Percentiles rank a stretch among this genome's conserved stretches.
Evolutionary conservation across 2,888 invertebrate genomes (phyloP).

Genomic region (Polymixis flavicincta): DNA sequence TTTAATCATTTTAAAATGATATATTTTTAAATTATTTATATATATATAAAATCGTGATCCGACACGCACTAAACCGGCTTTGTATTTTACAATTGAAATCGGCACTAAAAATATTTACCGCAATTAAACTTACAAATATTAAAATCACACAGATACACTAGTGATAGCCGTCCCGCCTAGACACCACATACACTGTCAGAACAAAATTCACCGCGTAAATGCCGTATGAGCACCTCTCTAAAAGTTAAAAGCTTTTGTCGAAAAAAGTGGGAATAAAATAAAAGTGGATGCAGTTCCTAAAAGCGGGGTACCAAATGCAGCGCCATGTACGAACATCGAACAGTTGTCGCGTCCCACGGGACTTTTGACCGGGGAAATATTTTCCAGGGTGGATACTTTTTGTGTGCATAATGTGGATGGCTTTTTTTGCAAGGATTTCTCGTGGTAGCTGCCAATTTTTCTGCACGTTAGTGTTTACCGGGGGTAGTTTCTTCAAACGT

Average conservation of each 20-base stretch:
- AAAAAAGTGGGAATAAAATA: slow-evolving; percentile 85
- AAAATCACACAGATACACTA: neutral
- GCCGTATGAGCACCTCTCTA: slow-evolving; percentile 82
- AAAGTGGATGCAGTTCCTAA: slow-evolving; percentile 81
- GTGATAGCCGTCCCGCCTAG: neutral
- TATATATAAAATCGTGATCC: neutral
- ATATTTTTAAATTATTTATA: too few species aligned
- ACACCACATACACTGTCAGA: slow-evolving; percentile 56
- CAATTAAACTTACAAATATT: neutral
- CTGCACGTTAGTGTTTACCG: slow-evolving; percentile 32
- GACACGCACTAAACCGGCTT: neutral
- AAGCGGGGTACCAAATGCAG: slow-evolving; percentile 80
- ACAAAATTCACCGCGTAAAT: slow-evolving; percentile 80
- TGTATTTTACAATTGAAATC: neutral
- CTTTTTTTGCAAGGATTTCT: slow-evolving; percentile 63
- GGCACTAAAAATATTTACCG: neutral
- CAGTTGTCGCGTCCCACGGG: slow-evolving; percentile 83
- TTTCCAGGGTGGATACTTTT: slow-evolving; percentile 69
- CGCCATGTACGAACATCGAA: slow-evolving; percentile 73
- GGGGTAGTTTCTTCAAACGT: slow-evolving; percentile 14
- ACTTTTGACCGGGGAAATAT: slow-evolving; percentile 79
- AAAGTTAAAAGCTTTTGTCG: slow-evolving; percentile 89
- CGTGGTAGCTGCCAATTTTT: slow-evolving; percentile 37
- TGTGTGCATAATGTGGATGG: slow-evolving; percentile 70
- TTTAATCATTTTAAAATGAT: neutral